Evolutionary conservation across 2,113 vertebrate species (phyloP).

Genomic region (Melanotaenia duboulayi): DNA sequence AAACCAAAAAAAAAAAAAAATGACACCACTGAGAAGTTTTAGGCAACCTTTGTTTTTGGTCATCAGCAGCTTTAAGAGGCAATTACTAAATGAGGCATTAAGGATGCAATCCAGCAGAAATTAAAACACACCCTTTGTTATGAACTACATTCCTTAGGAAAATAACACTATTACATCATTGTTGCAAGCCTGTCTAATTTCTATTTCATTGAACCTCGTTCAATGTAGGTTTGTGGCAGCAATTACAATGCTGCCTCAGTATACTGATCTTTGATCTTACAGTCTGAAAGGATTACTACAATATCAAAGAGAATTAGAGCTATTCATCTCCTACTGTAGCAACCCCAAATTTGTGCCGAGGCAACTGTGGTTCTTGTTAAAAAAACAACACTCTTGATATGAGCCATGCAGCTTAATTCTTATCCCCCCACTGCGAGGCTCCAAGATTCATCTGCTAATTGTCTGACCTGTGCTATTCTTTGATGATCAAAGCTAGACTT

Average conservation of each 20-base stretch:
- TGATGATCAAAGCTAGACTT: slow-evolving; percentile 44
- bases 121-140: not conserved
- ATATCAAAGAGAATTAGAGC: slow-evolving; percentile 54
- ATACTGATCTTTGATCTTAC: slow-evolving; percentile 51
- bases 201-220: slow-evolving; percentile 8
- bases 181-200: slow-evolving; percentile 11
- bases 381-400: slow-evolving; percentile 35
- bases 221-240: slow-evolving; percentile 22
- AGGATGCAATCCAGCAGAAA: not conserved
- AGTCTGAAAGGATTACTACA: slow-evolving; percentile 29
- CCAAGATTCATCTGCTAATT: slow-evolving; percentile 34
- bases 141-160: not conserved
- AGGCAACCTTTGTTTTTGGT: not conserved
- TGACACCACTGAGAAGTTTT: not conserved
- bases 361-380: slow-evolving; percentile 2
- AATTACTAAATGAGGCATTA: not conserved
- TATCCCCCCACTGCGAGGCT: slow-evolving; percentile 24
- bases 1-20: too few relatives aligned
- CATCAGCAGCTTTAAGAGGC: not conserved
- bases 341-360: not conserved
- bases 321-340: not conserved
- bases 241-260: slow-evolving; percentile 29
- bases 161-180: slow-evolving; percentile 21
- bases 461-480: slow-evolving; percentile 30
- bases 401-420: slow-evolving; percentile 1